Evolutionary conservation across 2,113 vertebrate species (phyloP), one percentile per base, ranked within the genome.

Genomic region (Cricetomys ansorgei): DNA sequence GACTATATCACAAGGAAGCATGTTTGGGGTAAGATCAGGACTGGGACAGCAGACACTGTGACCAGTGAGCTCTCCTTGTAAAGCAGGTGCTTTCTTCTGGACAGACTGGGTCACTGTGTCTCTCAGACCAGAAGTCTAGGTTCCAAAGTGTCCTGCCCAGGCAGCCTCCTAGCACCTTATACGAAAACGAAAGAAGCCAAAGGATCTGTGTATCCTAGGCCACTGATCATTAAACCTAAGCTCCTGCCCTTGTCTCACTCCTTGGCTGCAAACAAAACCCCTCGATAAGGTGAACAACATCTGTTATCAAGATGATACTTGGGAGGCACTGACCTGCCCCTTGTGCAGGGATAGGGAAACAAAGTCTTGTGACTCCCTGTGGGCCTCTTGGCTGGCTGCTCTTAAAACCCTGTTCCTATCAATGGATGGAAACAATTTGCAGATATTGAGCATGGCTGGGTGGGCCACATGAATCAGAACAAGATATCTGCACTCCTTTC

Each of bases 401-500:
- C 67, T 76, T 92, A 53, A 96, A 97, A 96, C 81, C 59, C 77
- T 91, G 86, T 85, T 92, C 88, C 21, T 65, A 59, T 81, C 81
- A 85, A 48, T 0, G 1, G 75, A 95, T 62, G 57, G 81, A 96
- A 96, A 94, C 84, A 87, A 97, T 90, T 84, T 94, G 80, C 94
- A 91, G 91, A 94, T 72, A 92, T 21, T 34, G 53, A 85, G 70
- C 59, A 65, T 88, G 92, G 50, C 76, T 9, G 50, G 53, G 88
- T 9, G 50, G 53, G 88, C 89, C 95, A 94, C 1, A 1, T 96
- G 89, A 92, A 50, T 3, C 2, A n/a, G 57, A 85, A 31, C 19
- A 48, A 84, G 75, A 50, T 29, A 75, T 45, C 45, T 4, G 25
- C 4, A 59, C 19, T 37, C 34, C 27, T 80, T 65, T 79, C 69